phyloP scores from a whole-genome alignment of 1,140 invertebrate genomes.

The Hestina assimilis region DNA sequence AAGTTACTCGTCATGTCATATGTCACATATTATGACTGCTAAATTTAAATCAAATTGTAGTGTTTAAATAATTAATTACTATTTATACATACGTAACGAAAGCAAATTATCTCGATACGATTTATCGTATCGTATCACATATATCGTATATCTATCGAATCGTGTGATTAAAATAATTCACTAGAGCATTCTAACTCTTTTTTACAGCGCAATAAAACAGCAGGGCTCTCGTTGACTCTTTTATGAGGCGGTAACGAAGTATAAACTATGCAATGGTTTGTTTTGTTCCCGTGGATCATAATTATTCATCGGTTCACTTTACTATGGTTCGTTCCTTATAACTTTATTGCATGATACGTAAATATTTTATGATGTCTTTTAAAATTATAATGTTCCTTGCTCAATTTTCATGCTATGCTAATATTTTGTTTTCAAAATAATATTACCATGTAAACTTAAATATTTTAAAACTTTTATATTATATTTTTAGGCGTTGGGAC shows the following conservation, averaged over 20 bases:
- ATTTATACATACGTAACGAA: no score
- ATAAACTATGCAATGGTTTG: slow-evolving; percentile 39
- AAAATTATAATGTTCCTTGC: neutral
- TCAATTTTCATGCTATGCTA: no score
- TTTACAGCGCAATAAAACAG: slow-evolving; percentile 42
- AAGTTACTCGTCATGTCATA: no score
- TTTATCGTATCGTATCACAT: no score
- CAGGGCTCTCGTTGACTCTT: slow-evolving; percentile 36
- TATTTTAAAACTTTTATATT: no score
- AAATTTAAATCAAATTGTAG: no score
- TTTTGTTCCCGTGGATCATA: slow-evolving; percentile 29
- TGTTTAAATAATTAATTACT: no score
- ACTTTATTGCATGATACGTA: neutral
- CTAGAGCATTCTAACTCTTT: slow-evolving; percentile 33
- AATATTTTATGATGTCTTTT: neutral
- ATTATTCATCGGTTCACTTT: slow-evolving; percentile 28
- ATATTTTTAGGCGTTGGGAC: no score
- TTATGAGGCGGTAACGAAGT: slow-evolving; percentile 40
- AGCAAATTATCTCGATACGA: no score
- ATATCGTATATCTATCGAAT: slow-evolving; percentile 1
- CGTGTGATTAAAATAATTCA: neutral
- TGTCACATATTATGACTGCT: no score
- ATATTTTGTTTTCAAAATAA: no score
- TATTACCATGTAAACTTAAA: no score
- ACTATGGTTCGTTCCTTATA: slow-evolving; percentile 14